Conservation (phyloP, 2,113 vertebrate species). For the Tachysurus fulvidraco region DNA sequence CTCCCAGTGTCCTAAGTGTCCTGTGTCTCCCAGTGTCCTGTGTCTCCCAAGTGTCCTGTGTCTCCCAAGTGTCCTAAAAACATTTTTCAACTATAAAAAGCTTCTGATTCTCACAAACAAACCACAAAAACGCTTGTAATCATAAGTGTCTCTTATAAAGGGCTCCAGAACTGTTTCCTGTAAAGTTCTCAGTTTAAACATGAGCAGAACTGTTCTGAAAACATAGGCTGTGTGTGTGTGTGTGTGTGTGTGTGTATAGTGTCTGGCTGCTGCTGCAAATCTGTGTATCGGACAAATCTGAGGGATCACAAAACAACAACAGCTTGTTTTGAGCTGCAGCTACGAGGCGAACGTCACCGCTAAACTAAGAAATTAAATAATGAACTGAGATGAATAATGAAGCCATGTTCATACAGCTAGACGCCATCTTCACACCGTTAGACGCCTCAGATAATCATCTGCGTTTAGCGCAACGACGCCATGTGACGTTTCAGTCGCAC, state of each 20-base stretch:
- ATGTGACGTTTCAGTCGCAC: not conserved
- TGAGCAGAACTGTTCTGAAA: not conserved
- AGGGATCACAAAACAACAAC: not conserved
- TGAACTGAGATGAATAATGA: not conserved
- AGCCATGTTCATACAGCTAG: too few relatives aligned
- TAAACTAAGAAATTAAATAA: not conserved
- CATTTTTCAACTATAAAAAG: too few relatives aligned
- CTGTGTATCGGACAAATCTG: not conserved
- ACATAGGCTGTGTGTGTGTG: not conserved
- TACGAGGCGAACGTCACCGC: not conserved
- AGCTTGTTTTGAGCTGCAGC: not conserved
- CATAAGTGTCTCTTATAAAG: too few relatives aligned
- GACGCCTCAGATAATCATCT: not conserved
- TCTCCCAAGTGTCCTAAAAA: too few relatives aligned
- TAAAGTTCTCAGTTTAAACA: not conserved
- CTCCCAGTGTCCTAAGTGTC: too few relatives aligned
- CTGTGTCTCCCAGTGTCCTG: too few relatives aligned
- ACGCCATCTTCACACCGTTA: not conserved
- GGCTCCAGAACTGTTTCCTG: too few relatives aligned
- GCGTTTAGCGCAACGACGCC: not conserved
- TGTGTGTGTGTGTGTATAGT: not conserved
- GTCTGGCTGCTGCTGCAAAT: not conserved
- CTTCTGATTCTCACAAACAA: too few relatives aligned
- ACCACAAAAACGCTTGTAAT: too few relatives aligned
- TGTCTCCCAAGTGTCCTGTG: too few relatives aligned